Conservation (phyloP, 37 sponge, comb jelly and placozoan genomes). For the Ianthella basta region DNA sequence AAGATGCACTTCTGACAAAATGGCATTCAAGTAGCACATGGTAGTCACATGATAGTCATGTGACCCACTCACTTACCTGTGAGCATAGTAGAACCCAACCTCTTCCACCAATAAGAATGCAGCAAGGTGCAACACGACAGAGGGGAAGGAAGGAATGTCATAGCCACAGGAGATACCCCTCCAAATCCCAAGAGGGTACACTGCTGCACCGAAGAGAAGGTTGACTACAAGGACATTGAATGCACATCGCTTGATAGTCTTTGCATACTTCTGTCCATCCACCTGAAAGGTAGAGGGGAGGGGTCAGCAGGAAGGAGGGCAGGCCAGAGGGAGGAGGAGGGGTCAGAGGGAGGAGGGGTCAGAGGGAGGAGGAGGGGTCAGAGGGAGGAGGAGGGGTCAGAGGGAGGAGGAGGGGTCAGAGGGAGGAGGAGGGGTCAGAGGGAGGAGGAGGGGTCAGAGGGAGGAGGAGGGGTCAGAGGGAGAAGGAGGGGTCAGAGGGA, state of each 20-base stretch:
- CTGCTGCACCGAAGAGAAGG: conserved; percentile 40
- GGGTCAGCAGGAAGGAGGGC: not conserved
- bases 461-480: not conserved
- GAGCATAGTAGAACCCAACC: conserved; percentile 83
- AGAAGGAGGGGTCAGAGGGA: conserved; percentile 3
- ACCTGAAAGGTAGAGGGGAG: conserved; percentile 43
- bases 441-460: not conserved
- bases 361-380: not conserved
- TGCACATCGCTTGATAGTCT: conserved; percentile 36
- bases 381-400: not conserved
- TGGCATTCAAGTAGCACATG: no score
- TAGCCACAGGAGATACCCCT: conserved; percentile 53
- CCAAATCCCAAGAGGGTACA: conserved; percentile 55
- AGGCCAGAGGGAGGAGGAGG: not conserved
- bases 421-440: not conserved
- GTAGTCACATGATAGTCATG: no score
- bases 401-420: not conserved
- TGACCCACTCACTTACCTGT: conserved; percentile 74
- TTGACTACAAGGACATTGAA: conserved; percentile 69
- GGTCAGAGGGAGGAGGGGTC: not conserved
- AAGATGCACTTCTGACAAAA: no score
- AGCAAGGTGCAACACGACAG: conserved; percentile 55
- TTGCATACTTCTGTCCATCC: conserved; percentile 57
- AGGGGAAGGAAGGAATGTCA: conserved; percentile 75
- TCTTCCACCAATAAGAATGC: conserved; percentile 65